Percentiles rank a stretch among this genome's conserved stretches.
Evolutionary conservation across 2,113 vertebrate genomes (phyloP).

Genomic region (Odocoileus hemionus): DNA sequence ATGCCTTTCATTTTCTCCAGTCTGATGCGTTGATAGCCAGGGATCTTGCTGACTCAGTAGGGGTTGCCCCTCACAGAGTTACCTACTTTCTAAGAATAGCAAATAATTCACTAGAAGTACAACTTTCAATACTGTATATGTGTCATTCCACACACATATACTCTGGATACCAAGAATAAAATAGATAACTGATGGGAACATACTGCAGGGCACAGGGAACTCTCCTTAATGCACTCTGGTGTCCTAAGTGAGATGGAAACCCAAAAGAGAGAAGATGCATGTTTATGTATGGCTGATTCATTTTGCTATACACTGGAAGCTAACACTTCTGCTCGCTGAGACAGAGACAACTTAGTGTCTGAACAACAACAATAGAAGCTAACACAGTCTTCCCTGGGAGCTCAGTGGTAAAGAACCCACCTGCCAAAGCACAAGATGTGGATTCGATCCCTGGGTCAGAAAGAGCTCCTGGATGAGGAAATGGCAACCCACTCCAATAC

Average conservation of each 20-base stretch:
- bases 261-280: not conserved
- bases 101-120: not conserved
- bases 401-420: not conserved
- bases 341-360: not conserved
- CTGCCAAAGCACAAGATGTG: not conserved
- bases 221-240: not conserved
- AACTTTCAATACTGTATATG: not conserved
- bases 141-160: not conserved
- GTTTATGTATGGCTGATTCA: not conserved
- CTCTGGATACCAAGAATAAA: not conserved
- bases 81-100: not conserved
- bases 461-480: not conserved
- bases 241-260: not conserved
- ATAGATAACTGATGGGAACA: not conserved
- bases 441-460: not conserved
- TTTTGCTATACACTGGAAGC: not conserved
- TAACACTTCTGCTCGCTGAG: not conserved
- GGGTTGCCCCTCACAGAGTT: accelerated
- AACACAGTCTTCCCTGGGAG: not conserved
- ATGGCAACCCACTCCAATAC: not conserved
- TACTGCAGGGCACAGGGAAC: not conserved
- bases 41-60: not conserved
- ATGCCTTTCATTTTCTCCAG: not conserved
- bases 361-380: not conserved
- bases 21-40: not conserved